Evolutionary conservation across 2,888 invertebrate species (phyloP).

Genomic region (Cheilosia soror): DNA sequence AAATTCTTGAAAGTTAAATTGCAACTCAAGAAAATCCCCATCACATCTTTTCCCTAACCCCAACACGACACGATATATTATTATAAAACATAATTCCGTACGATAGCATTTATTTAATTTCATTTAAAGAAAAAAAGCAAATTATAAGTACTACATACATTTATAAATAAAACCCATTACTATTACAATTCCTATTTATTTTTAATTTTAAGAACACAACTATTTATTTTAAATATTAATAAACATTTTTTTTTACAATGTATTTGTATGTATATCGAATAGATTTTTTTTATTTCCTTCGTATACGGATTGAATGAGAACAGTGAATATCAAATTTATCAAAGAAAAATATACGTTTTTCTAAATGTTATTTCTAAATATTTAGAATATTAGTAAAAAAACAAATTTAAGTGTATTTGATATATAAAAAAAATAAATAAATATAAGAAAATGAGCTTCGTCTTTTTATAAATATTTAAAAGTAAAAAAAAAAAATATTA

Average conservation of each 20-base stretch:
- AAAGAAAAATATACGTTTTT: conserved; percentile 24
- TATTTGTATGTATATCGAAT: conserved; percentile 10
- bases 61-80: conserved; percentile 20
- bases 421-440: conserved; percentile 7
- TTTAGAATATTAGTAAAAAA: conserved; percentile 24
- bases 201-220: conserved; percentile 14
- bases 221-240: conserved; percentile 26
- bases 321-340: conserved; percentile 62
- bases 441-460: conserved; percentile 60
- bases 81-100: conserved; percentile 46
- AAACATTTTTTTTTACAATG: conserved; percentile 8
- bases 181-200: conserved; percentile 58
- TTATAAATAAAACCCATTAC: conserved; percentile 8
- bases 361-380: conserved; percentile 40
- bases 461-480: conserved; percentile 59
- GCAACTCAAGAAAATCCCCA: conserved; percentile 12
- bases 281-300: conserved; percentile 43
- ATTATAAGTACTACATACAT: not conserved
- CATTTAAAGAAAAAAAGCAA: conserved; percentile 7
- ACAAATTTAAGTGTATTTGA: conserved; percentile 9
- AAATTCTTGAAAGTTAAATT: conserved; percentile 4
- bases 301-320: conserved; percentile 65
- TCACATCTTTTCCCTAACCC: conserved; percentile 2
- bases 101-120: conserved; percentile 63
- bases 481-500: conserved; percentile 41